phyloP scores from a whole-genome alignment of 2,888 invertebrate species.

The Macroteleia sp. region DNA sequence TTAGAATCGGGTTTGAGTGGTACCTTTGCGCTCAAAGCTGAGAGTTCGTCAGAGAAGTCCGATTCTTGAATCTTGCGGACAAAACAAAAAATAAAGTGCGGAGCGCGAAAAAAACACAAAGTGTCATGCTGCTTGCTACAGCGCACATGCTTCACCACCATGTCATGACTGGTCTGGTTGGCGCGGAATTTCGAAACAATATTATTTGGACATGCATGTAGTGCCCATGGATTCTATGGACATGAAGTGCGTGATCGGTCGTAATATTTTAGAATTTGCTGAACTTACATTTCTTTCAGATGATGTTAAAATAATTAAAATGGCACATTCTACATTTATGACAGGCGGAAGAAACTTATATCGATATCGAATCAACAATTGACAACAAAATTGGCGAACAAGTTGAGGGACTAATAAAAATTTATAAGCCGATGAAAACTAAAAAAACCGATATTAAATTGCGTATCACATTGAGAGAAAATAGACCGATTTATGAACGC shows the following conservation, averaged over 20 bases:
- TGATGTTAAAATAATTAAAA: slow-evolving; percentile 1
- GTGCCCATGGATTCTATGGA: background rate
- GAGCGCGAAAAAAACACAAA: too few species aligned
- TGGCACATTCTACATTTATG: background rate
- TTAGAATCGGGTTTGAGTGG: too few species aligned
- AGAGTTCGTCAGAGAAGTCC: too few species aligned
- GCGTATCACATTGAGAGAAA: slow-evolving; percentile 57
- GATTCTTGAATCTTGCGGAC: too few species aligned
- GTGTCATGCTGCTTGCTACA: too few species aligned
- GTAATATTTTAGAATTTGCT: background rate
- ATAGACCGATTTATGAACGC: slow-evolving; percentile 21
- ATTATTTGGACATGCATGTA: slow-evolving; percentile 2
- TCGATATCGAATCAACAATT: background rate
- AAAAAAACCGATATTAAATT: slow-evolving; percentile 63
- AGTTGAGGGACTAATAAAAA: slow-evolving; percentile 50
- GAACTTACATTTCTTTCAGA: slow-evolving; percentile 5
- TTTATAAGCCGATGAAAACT: slow-evolving; percentile 64
- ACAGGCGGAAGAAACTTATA: background rate
- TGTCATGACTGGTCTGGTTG: too few species aligned
- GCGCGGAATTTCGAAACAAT: too few species aligned
- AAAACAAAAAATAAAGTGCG: too few species aligned
- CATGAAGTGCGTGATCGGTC: slow-evolving; percentile 10
- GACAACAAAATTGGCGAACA: background rate
- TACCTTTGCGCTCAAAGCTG: too few species aligned
- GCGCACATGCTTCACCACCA: too few species aligned